These are phyloP conservation scores for Sebastes glaucus DNA, from an alignment of 2,797 vertebrate species.

Conservation along the genomic window DNA sequence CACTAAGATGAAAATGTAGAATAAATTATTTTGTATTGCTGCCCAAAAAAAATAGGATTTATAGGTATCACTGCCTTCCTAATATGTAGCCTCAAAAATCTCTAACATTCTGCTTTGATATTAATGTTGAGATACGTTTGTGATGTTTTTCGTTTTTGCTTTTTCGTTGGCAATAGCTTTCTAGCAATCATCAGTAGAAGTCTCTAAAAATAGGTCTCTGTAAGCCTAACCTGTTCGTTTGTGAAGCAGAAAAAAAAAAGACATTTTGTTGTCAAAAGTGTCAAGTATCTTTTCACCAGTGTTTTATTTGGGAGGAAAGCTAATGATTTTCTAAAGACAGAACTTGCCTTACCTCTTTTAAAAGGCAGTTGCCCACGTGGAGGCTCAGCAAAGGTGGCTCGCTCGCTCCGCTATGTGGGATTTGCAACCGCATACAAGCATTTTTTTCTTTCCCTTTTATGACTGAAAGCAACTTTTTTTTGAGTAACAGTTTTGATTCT, in stretches of 20 bases:
- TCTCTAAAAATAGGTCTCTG: slow-evolving; percentile 27
- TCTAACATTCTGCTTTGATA: slow-evolving; percentile 69
- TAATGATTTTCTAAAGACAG: slow-evolving; percentile 41
- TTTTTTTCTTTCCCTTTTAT: slow-evolving; percentile 32
- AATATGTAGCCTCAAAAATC: slow-evolving; percentile 76
- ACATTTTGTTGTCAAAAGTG: slow-evolving; percentile 41
- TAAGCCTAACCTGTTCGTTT: slow-evolving; percentile 47
- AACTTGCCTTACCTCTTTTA: slow-evolving; percentile 62
- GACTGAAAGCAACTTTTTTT: slow-evolving; percentile 62
- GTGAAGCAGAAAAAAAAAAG: slow-evolving; percentile 30
- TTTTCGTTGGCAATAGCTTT: slow-evolving; percentile 58
- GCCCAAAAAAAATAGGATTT: slow-evolving; percentile 70
- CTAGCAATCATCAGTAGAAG: slow-evolving; percentile 48
- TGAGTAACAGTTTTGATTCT: slow-evolving; percentile 63
- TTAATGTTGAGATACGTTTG: slow-evolving; percentile 53
- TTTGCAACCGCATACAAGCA: slow-evolving; percentile 38
- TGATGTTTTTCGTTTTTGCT: slow-evolving; percentile 15
- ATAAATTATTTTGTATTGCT: slow-evolving; percentile 81
- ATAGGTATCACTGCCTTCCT: slow-evolving; percentile 73
- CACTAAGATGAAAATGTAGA: slow-evolving; percentile 68
- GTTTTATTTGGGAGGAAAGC: slow-evolving; percentile 64
- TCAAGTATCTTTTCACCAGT: slow-evolving; percentile 63
- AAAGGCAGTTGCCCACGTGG: slow-evolving; percentile 45
- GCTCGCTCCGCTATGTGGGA: slow-evolving; percentile 34
- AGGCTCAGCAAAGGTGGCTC: slow-evolving; percentile 24